Evolutionary conservation across 2,888 invertebrate species (phyloP).

Genomic region (Acheta domesticus): DNA sequence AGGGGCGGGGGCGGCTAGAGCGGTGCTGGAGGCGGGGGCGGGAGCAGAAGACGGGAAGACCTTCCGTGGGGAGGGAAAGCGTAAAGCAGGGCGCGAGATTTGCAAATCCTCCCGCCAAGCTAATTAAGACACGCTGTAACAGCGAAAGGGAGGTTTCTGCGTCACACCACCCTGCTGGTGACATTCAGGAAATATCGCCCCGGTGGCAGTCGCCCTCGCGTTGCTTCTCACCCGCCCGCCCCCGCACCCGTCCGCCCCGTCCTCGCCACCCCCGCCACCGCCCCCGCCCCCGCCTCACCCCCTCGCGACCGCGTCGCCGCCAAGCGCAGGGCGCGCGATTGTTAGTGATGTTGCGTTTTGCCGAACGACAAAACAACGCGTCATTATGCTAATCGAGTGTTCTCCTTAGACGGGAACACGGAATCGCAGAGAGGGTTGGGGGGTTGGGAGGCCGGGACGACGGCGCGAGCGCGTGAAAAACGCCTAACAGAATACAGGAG

Average conservation of each 20-base stretch:
- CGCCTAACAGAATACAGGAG: neutral
- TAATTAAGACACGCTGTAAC: neutral
- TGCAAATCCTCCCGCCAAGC: neutral
- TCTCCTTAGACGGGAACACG: neutral
- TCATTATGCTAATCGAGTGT: constrained; percentile 1
- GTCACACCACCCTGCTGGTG: neutral
- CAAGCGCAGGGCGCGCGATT: neutral
- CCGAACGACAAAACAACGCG: neutral
- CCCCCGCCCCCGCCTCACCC: neutral
- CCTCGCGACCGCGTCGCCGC: neutral
- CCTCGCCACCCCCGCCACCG: neutral
- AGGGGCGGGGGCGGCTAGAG: too few species aligned
- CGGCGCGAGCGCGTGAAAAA: neutral
- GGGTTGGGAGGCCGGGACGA: neutral
- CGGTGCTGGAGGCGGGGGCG: too few species aligned
- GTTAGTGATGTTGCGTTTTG: constrained; percentile 18
- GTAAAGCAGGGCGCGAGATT: neutral
- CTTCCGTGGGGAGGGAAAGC: too few species aligned
- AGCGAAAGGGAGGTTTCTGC: neutral
- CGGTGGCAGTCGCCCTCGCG: neutral
- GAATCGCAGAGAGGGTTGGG: neutral
- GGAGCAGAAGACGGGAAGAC: too few species aligned
- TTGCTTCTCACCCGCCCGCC: too few species aligned
- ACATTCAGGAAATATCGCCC: neutral
- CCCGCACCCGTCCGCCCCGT: too few species aligned